Evolutionary conservation across 2,888 invertebrate species (phyloP), one percentile per base, ranked within the genome.

Genomic region (Baccha elongata): DNA sequence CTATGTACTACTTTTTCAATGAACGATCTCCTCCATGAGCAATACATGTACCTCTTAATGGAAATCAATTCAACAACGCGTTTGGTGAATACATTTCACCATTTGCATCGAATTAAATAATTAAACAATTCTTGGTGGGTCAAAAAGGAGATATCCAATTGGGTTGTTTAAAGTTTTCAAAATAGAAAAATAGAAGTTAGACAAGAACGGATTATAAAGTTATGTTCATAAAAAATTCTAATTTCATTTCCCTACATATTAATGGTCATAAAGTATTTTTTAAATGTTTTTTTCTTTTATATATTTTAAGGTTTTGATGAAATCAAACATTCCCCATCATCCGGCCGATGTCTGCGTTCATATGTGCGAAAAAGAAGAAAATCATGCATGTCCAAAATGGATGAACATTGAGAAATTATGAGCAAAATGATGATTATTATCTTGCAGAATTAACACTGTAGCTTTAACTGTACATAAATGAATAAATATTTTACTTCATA

Each of bases 341-440:
- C 75, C 37, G 75, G 62, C 40, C 50, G 75, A 21, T 76, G 75
- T 52, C 62, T 76, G 44, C 75, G 75, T 0, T 76, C 75, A 17
- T 76, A 62, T 15, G 68, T 69, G 11, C 60, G 68, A 2, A 76
- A 76, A 29, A 44, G 68, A 40, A 60, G 75, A 48, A 76, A 60
- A 29, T 52, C 74, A 3, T 68, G 74, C 35, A 32, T 58, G n/a
- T 50, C 74, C 3, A 17, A 55, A 42, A 58, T 68, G 42, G 74
- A 74, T 55, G 58, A 37, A 37, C 65, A 64, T 13, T 17, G 32
- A 40, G 21, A 32, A 5, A n/a, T 32, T 3, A 44, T 26, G 15
- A 67, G 42, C 26, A 50, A 65, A 50, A 48, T 21, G n/a, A 64
- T 42, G 21, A 15, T 44, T 3, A 72, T 29, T 35, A 62, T 37